Base-by-base conservation (phyloP, 2,888 invertebrate genomes). In the Cyclophora punctaria region DNA sequence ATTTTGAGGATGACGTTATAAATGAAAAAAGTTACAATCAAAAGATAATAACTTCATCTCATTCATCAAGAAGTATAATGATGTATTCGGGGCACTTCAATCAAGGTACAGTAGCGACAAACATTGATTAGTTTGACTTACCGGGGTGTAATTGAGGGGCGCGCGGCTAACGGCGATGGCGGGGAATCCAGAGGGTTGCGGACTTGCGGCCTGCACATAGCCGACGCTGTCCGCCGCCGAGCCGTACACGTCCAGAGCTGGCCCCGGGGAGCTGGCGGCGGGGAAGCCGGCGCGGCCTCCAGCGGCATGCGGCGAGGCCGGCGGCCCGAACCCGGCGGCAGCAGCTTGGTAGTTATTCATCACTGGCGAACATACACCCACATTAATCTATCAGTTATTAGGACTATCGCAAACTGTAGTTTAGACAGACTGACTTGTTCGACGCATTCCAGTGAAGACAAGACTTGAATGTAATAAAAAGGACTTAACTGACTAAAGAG, bases 161-260 rank as follows among this genome's bases (percentile, higher is more conserved):
- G 96, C 96, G 81, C 96, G 95, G 91, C 95, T 96, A 78, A 96
- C 96, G 71, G 96, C 96, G 85, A 97, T 96, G 69, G 95, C 94
- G 77, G 97, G 96, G 90, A 97, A 97, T 75, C 96, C 96, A 76
- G 97, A 95, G 70, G 98, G 98, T 89, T 98, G 98, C 73, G 98
- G 98, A 90, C 97, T 97, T 70, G 98, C 96, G 71, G 98, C 97
- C 90, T 98, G 98, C 79, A 98, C 97, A 89, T 98, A 98, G 80
- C 97, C 96, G 66, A 95, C 95, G 78, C 94, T 95, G 78, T 96
- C 96, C 62, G 92, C 93, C 70, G 94, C 96, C 73, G 96, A 95
- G 86, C 94, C 95, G 91, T 97, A 97, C 90, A 98, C 96, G 83
- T 98, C 98, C 74, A 98, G 95, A 74, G 94, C 92, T 70, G 97